phyloP scores from a whole-genome alignment of 2,888 invertebrate genomes.

The Rotaria magnacalcarata region DNA sequence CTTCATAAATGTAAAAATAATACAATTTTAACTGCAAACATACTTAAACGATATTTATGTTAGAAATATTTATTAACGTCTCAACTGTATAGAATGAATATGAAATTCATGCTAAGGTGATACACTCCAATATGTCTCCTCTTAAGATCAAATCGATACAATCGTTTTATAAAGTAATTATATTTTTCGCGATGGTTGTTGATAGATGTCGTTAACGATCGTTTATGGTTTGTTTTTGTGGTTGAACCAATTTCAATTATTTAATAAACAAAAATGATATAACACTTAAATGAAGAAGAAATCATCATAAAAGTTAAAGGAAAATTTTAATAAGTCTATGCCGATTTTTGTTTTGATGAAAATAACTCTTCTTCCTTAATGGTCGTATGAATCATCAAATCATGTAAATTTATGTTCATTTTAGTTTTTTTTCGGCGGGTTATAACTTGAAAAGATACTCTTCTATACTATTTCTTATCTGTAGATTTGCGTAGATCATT shows the following conservation, averaged over 20 bases:
- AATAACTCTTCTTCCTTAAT: neutral
- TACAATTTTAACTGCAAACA: too few species aligned
- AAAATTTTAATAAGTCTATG: neutral
- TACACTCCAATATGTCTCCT: too few species aligned
- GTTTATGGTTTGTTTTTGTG: neutral
- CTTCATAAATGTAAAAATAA: too few species aligned
- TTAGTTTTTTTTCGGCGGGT: conserved; percentile 19
- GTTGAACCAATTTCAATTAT: neutral
- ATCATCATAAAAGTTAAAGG: neutral
- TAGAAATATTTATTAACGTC: too few species aligned
- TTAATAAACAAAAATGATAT: neutral
- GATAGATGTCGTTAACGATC: neutral
- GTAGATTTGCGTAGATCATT: neutral
- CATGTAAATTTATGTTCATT: neutral
- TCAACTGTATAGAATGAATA: too few species aligned
- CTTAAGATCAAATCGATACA: too few species aligned
- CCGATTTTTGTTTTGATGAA: neutral
- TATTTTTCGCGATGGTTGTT: too few species aligned
- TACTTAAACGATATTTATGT: too few species aligned
- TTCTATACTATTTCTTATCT: neutral
- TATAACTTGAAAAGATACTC: neutral
- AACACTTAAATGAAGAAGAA: neutral
- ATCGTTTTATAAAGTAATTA: too few species aligned
- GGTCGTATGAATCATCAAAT: neutral
- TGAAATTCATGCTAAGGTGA: too few species aligned